Evolutionary conservation across 1,140 invertebrate genomes (phyloP), one percentile per base, ranked within the genome.

Genomic region (Drosophila funebris): DNA sequence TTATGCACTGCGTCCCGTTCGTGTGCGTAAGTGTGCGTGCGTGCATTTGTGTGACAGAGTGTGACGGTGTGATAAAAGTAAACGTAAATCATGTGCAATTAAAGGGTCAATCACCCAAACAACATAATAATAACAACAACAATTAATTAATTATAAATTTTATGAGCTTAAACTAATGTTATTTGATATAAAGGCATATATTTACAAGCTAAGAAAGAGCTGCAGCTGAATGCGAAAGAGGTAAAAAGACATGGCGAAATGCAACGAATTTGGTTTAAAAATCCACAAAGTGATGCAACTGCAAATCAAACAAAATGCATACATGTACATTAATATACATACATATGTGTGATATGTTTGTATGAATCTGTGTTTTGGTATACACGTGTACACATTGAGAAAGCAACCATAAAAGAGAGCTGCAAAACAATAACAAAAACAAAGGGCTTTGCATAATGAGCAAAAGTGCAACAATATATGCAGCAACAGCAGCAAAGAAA

Each of bases 31-130:
- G 31, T 43, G 39, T 16, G 50, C 9, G 39, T 53, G 69, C 31
- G 46, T 54, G 53, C 43, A 20, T 64, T 39, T 63, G 50, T 64
- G 46, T 69, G 48, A 14, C 33, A 52, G 46, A 50, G 43, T 37
- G 20, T 46, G 39, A 63, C 43, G 16, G 18, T 58, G 69, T 73
- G 37, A 73, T 62, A 56, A 57, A 69, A 46, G 36, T 16, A 46
- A 73, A 61, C 68, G 37, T 48, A 76, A 74, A 70, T 64, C 71
- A 64, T 73, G 64, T 74, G 74, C 53, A 74, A 74, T 64, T 74
- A 77, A 70, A 66, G 33, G 74, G 74, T 70, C 74, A 77, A 64
- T 77, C 71, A 74, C 74, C 74, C 33, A 75, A 75, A 31, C 14
- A 60, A n/a, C 58, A 57, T 24, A 36, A 52, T 24, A 56, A 39